Conservation (phyloP, 2,797 vertebrate genomes). For the Chaenodraco wilsoni region DNA sequence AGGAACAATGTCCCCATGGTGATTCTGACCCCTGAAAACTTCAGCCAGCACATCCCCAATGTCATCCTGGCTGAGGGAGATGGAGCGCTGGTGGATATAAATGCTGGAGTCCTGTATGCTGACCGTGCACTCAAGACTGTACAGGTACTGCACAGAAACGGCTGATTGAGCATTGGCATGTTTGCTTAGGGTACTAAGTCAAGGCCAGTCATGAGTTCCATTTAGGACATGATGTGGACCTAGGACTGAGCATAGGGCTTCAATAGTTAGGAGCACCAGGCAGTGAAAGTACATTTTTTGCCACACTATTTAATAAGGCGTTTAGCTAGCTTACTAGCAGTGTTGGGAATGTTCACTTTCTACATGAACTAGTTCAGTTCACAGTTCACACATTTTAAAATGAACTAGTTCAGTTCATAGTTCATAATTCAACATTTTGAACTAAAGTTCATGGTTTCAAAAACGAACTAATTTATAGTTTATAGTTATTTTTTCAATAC, state of each 20-base stretch:
- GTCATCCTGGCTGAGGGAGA: conserved; percentile 77
- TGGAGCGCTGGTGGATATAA: conserved; percentile 84
- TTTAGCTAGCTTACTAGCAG: too few species aligned
- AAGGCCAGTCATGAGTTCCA: not conserved
- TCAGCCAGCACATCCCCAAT: conserved; percentile 83
- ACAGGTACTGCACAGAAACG: conserved; percentile 82
- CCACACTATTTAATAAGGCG: too few species aligned
- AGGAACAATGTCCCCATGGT: conserved; percentile 72
- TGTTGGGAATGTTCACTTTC: too few species aligned
- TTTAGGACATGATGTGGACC: not conserved
- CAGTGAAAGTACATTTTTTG: too few species aligned
- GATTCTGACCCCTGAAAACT: conserved; percentile 67
- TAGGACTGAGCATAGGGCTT: not conserved
- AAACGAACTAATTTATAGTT: too few species aligned
- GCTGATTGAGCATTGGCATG: not conserved
- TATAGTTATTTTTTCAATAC: too few species aligned
- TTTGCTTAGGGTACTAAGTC: not conserved
- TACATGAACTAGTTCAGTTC: too few species aligned
- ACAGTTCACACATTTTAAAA: too few species aligned
- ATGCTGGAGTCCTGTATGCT: conserved; percentile 88
- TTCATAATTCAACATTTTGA: too few species aligned
- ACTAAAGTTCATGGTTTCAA: too few species aligned
- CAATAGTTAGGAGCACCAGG: too few species aligned
- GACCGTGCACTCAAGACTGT: conserved; percentile 85
- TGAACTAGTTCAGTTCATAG: too few species aligned